phyloP scores from a whole-genome alignment of 2,888 invertebrate species.

The Cataglyphis altisquamis region DNA sequence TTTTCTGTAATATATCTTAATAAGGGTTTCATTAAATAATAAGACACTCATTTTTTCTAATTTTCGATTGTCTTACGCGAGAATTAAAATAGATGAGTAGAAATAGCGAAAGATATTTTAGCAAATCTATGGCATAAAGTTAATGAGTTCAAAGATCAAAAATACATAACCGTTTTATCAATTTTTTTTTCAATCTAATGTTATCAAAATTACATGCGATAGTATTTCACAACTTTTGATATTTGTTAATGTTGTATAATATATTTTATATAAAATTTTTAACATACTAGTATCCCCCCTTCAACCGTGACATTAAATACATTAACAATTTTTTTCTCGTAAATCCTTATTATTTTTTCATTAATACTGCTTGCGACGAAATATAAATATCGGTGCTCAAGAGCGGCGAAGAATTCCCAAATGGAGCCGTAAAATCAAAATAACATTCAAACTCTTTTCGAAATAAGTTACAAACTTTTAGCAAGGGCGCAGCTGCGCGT shows the following conservation, averaged over 20 bases:
- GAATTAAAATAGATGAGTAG: constrained; percentile 9
- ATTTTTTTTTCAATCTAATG: neutral
- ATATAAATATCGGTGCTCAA: constrained; percentile 30
- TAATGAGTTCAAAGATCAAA: neutral
- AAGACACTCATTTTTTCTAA: constrained; percentile 15
- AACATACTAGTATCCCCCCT: neutral
- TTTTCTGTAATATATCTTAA: constrained; percentile 24
- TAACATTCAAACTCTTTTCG: constrained; percentile 4
- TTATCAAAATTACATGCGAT: neutral
- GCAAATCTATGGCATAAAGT: neutral
- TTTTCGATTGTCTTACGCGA: constrained; percentile 6
- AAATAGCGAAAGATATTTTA: neutral
- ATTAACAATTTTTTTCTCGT: constrained; percentile 3
- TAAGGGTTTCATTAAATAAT: neutral
- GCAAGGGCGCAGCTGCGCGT: constrained; percentile 7
- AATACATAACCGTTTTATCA: neutral
- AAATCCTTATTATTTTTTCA: neutral
- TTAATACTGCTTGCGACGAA: neutral
- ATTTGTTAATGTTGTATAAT: constrained; percentile 4
- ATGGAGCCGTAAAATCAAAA: constrained; percentile 21
- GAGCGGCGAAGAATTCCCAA: constrained; percentile 11
- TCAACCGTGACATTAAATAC: neutral
- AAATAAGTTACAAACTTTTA: constrained; percentile 60
- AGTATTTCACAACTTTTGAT: constrained; percentile 19
- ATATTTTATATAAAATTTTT: constrained; percentile 4